Base-by-base conservation (phyloP, 2,797 vertebrate genomes). In the Coracias cyanogaster region DNA sequence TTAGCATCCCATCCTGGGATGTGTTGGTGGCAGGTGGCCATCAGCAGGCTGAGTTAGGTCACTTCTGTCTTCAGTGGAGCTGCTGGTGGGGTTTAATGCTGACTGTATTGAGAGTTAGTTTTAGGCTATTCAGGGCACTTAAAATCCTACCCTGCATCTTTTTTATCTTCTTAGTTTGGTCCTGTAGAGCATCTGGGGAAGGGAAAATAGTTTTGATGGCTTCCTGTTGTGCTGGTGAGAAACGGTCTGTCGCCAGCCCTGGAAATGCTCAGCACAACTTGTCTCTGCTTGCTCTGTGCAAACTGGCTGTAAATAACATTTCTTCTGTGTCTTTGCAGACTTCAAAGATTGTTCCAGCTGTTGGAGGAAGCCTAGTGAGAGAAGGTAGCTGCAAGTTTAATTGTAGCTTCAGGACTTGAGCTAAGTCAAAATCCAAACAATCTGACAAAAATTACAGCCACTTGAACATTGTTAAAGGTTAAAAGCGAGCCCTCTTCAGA, bases 371-470 rank as follows among this genome's bases (percentile, higher is more conserved):
- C 31, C 69, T 70, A 92, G 48, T 54, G 76, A 94, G 39, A 77
- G 85, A 95, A 96, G 83, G 89, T 89, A 96, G 83, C 90, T 89
- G 69, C 66, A 94, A 90, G 84, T 95, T 95, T 93, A 97, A 96
- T 97, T 94, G 90, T 97, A 92, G 92, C 95, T 94, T 92, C 74
- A 92, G 94, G 93, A 97, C 79, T 80, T 85, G 12, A 81, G 55
- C 88, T 94, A 93, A 97, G 94, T 96, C 96, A 93, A 86, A 96
- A 96, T 90, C 71, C 57, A 95, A 93, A 92, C 70, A 93, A 82
- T 91, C 84, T 72, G 77, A 93, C 94, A 95, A 88, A 96, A 96
- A 95, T 82, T 94, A 65, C 51, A 92, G 41, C 29, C 43, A 64
- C 86, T 91, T 94, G 74, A 48, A 28, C 72, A 49, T 79, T 69